Evolutionary conservation across 2,888 invertebrate genomes (phyloP), one percentile per base, ranked within the genome.

Genomic region (Meandrusa payeni): DNA sequence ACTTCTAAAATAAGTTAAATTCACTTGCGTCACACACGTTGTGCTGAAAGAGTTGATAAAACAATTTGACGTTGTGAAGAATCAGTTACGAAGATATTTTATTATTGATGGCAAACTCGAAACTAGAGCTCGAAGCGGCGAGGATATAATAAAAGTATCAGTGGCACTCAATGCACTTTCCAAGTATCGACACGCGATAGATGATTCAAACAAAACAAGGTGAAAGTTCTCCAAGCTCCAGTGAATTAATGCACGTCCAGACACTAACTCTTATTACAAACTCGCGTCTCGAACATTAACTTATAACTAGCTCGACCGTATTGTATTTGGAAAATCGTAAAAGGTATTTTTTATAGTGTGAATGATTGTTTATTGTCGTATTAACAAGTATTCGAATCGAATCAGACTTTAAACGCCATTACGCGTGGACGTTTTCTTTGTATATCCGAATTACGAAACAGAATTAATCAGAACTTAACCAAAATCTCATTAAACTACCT

Each of bases 81-180:
- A n/a, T n/a, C n/a, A n/a, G n/a, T n/a, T n/a, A 28, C 11, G 6
- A 22, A 29, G n/a, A 29, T 10, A 29, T 29, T 42, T 40, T 43
- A 32, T 43, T 41, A 33, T 40, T 46, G 38, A 41, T 37, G 38
- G 38, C 17, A 34, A 39, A 46, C 34, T 42, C 29, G 19, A 39
- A 51, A 50, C 56, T 69, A 57, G 62, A 71, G 58, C 61, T 58
- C 57, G 67, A 73, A 64, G 69, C 61, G 56, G 64, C 66, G 62
- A 69, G 65, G 68, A 73, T 75, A 77, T 76, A 81, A 80, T 77
- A 81, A 75, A 78, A 77, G 78, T 76, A 78, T 77, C 69, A 65
- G 63, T 57, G 52, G 60, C 64, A 64, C 69, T 69, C 66, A 69
- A 52, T 61, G 54, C 54, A 54, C 55, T 51, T 51, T 47, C 54